Evolutionary conservation across 1,140 invertebrate genomes (phyloP).

Genomic region (Monomorium pharaonis): DNA sequence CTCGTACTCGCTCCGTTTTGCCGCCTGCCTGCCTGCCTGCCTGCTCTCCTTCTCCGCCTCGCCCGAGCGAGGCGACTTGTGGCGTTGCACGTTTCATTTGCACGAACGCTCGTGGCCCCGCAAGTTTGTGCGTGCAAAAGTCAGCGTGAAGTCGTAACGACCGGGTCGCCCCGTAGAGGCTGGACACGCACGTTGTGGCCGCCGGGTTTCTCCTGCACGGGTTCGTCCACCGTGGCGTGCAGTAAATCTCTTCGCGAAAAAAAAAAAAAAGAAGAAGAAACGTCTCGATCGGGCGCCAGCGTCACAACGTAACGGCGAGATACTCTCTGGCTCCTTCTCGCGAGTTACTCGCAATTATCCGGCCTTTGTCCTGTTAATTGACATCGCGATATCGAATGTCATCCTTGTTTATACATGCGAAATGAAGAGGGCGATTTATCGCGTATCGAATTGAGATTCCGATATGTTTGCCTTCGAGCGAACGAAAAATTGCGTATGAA

Average conservation of each 20-base stretch:
- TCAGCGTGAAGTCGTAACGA: constrained; percentile 84
- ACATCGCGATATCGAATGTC: background rate
- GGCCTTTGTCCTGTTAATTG: background rate
- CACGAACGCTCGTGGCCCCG: constrained; percentile 71
- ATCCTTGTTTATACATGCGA: background rate
- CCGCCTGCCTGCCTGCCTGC: background rate
- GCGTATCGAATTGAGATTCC: background rate
- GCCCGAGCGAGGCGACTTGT: background rate
- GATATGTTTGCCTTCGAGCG: background rate
- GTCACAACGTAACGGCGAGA: background rate
- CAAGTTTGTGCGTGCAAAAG: constrained; percentile 79
- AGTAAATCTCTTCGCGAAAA: constrained; percentile 34
- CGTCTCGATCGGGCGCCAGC: constrained; percentile 3
- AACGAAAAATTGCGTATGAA: background rate
- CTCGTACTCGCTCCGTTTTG: constrained; percentile 38
- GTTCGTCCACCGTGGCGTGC: constrained; percentile 14
- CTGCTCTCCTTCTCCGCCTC: too few species aligned
- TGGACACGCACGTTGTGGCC: constrained; percentile 80
- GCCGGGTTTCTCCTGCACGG: constrained; percentile 73
- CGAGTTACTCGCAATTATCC: background rate
- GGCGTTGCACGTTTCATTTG: constrained; percentile 72
- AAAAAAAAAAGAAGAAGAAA: too few species aligned
- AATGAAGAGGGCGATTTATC: background rate
- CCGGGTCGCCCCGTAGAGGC: constrained; percentile 75
- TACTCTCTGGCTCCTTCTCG: background rate